Conservation (phyloP, 2,888 invertebrate species). For the Geotrupes spiniger region DNA sequence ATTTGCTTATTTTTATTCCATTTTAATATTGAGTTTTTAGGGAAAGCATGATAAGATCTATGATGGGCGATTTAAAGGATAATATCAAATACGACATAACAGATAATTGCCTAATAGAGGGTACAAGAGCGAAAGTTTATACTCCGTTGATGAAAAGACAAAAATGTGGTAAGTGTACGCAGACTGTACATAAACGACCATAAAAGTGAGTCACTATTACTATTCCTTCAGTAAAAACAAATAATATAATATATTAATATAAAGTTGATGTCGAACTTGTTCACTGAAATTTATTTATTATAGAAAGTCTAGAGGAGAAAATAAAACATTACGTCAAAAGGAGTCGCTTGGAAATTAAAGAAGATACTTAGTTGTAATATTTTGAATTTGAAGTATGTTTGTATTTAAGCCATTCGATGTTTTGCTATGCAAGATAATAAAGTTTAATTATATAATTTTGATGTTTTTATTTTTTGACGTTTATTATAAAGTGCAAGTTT, state of each 20-base stretch:
- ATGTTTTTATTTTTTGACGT: too few species aligned
- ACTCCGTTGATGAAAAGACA: constrained; percentile 70
- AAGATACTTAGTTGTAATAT: background rate
- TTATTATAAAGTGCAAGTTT: too few species aligned
- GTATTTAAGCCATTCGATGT: too few species aligned
- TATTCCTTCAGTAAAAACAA: background rate
- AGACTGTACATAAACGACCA: background rate
- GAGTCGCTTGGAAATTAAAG: constrained; percentile 46
- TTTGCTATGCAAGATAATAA: too few species aligned
- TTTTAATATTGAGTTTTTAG: constrained; percentile 40
- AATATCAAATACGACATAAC: background rate
- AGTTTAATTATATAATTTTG: too few species aligned
- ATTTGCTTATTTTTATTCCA: constrained; percentile 7
- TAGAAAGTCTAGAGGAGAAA: constrained; percentile 79
- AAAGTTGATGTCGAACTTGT: too few species aligned
- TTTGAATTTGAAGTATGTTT: background rate
- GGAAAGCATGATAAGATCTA: constrained; percentile 58
- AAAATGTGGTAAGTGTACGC: constrained; percentile 68
- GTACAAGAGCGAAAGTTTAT: constrained; percentile 67
- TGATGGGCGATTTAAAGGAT: constrained; percentile 51
- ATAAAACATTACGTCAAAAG: constrained; percentile 74
- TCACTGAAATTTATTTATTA: constrained; percentile 41
- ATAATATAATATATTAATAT: background rate
- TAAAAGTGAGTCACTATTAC: background rate
- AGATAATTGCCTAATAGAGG: constrained; percentile 62